Conservation (phyloP, 2,113 vertebrate species). For the Lagopus muta region DNA sequence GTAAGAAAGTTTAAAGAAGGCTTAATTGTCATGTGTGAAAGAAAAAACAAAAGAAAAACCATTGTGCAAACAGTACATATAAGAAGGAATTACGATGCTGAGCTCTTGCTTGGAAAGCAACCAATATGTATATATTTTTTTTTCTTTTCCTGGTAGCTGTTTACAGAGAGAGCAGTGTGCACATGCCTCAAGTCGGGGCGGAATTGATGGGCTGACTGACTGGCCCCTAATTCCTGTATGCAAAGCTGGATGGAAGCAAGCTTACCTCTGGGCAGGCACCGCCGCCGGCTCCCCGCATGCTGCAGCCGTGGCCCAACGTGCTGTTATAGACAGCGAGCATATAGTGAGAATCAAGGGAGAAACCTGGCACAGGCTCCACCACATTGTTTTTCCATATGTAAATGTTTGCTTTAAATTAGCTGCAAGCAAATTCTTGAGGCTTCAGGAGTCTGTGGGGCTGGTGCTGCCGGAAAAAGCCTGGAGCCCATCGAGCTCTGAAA, state of each 20-base stretch:
- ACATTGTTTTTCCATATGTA: not conserved
- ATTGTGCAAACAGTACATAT: not conserved
- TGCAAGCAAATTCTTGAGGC: not conserved
- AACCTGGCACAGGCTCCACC: constrained; percentile 37
- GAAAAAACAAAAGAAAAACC: not conserved
- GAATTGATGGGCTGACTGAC: not conserved
- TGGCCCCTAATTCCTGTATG: not conserved
- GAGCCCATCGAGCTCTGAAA: not conserved
- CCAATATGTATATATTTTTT: not conserved
- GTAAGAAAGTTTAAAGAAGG: constrained; percentile 11
- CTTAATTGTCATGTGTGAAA: constrained; percentile 10
- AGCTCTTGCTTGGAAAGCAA: not conserved
- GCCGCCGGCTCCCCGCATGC: not conserved
- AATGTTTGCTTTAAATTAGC: not conserved
- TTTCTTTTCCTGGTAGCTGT: not conserved
- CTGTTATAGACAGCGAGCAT: not conserved
- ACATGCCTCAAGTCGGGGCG: not conserved
- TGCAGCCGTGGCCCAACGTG: not conserved
- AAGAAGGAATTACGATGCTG: constrained; percentile 1
- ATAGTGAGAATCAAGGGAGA: not conserved
- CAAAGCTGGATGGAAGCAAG: not conserved
- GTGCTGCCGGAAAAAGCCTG: not conserved
- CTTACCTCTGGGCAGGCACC: constrained; percentile 66
- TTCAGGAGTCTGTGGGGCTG: not conserved
- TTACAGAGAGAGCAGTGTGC: not conserved